Evolutionary conservation across 2,888 invertebrate genomes (phyloP).

Genomic region (Plebejus argus): DNA sequence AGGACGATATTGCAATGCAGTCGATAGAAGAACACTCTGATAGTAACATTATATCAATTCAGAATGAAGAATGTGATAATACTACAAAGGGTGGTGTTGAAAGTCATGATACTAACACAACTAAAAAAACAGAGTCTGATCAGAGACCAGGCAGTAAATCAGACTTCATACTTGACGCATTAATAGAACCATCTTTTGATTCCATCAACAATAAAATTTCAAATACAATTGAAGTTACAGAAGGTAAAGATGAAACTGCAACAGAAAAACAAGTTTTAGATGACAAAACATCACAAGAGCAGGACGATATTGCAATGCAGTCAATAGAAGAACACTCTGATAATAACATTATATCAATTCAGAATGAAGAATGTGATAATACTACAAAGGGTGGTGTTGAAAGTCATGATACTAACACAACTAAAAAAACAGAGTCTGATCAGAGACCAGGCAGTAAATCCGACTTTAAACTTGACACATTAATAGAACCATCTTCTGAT

Average conservation of each 20-base stretch:
- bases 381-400: not conserved
- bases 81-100: not conserved
- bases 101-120: not conserved
- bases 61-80: not conserved
- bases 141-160: not conserved
- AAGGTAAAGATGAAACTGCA: not conserved
- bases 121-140: not conserved
- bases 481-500: not conserved
- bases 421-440: not conserved
- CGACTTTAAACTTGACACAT: not conserved
- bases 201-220: not conserved
- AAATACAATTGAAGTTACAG: not conserved
- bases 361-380: not conserved
- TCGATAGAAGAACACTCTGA: not conserved
- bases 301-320: not conserved
- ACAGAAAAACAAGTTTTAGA: not conserved
- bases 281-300: not conserved
- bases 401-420: not conserved
- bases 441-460: not conserved
- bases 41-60: not conserved
- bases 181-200: not conserved
- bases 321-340: not conserved
- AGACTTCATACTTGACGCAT: not conserved
- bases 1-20: not conserved
- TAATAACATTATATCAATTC: not conserved